Conservation (phyloP, 2,797 vertebrate species). For the Scomberomorus guttatus region DNA sequence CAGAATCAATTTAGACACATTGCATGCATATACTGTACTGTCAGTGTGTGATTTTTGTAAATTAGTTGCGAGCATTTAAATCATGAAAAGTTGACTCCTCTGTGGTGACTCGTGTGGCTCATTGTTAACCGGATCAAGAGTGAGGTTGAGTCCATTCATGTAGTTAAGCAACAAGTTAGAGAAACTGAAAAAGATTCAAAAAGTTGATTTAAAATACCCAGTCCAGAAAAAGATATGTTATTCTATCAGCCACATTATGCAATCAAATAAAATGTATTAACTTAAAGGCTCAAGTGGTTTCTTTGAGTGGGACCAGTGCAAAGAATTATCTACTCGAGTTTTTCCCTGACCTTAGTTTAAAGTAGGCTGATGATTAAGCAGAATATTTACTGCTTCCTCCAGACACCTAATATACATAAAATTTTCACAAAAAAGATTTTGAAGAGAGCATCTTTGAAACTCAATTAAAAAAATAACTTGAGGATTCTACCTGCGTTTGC, state of each 20-base stretch:
- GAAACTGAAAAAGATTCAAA: constrained; percentile 27
- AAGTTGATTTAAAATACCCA: constrained; percentile 38
- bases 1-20: constrained; percentile 21
- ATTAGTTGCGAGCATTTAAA: not conserved
- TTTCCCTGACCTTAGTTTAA: constrained; percentile 41
- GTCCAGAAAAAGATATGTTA: constrained; percentile 24
- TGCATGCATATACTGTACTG: not conserved
- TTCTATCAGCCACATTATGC: constrained; percentile 15
- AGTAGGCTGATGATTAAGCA: constrained; percentile 36
- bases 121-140: constrained; percentile 38
- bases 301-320: constrained; percentile 25
- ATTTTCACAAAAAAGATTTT: not conserved
- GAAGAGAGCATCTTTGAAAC: constrained; percentile 26
- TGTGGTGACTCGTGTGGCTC: constrained; percentile 15
- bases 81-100: not conserved
- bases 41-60: too few species aligned
- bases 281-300: constrained; percentile 36
- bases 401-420: constrained; percentile 34
- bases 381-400: constrained; percentile 23
- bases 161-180: constrained; percentile 32
- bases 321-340: constrained; percentile 46
- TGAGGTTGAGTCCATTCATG: constrained; percentile 9
- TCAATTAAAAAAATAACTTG: constrained; percentile 18
- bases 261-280: constrained; percentile 55
- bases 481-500: constrained; percentile 13